These are phyloP conservation scores for Agonopterix arenella DNA, from an alignment of 2,888 invertebrate genomes.

Conservation along the genomic window DNA sequence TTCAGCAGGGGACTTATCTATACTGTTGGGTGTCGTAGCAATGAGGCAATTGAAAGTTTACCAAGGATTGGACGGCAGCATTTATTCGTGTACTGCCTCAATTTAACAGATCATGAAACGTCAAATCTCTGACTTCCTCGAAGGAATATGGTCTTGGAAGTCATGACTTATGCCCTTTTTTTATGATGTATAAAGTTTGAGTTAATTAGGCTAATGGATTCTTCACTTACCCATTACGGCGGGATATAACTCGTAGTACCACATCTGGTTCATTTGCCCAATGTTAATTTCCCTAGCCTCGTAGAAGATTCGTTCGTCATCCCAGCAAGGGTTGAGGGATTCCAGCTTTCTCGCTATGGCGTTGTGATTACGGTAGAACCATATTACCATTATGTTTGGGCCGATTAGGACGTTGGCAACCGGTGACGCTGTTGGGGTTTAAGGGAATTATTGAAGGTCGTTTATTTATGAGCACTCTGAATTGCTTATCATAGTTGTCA, in stretches of 20 bases:
- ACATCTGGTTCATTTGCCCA: slow-evolving; percentile 85
- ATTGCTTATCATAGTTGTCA: no score
- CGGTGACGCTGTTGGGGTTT: not conserved
- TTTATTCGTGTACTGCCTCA: no score
- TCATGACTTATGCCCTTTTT: not conserved
- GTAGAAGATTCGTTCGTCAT: slow-evolving; percentile 87
- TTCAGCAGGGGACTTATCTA: no score
- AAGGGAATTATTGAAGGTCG: no score
- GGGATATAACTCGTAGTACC: slow-evolving; percentile 88
- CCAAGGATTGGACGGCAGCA: no score
- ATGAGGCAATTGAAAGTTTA: no score
- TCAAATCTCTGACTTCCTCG: no score
- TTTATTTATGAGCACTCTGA: no score
- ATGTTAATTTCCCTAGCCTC: slow-evolving; percentile 85
- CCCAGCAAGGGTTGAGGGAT: slow-evolving; percentile 89
- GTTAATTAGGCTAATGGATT: not conserved
- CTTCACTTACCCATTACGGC: slow-evolving; percentile 78
- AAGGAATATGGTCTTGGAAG: no score
- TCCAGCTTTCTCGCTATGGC: slow-evolving; percentile 81
- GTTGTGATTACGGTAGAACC: slow-evolving; percentile 83
- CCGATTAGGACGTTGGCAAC: slow-evolving; percentile 24
- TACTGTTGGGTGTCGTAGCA: no score
- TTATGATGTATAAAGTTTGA: not conserved
- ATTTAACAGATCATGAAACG: no score
- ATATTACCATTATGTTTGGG: slow-evolving; percentile 23